phyloP scores from a whole-genome alignment of 2,113 vertebrate species.

The Telmatochromis brichardi region DNA sequence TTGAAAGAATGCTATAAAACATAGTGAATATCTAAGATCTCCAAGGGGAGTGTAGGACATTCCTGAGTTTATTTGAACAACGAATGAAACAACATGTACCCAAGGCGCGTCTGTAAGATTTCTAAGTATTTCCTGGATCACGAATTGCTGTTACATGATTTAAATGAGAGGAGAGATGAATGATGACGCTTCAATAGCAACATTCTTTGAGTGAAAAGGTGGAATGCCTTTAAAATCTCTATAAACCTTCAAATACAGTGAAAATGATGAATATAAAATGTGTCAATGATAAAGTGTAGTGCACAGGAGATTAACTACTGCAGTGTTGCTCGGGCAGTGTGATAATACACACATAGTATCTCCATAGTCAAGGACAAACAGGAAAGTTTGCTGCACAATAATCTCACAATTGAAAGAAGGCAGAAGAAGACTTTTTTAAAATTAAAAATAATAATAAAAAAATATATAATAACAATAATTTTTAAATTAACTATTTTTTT shows the following conservation, averaged over 20 bases:
- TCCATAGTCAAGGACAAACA: neutral
- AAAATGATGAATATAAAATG: neutral
- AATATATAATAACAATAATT: neutral
- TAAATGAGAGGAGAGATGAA: neutral
- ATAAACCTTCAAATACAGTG: neutral
- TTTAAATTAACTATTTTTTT: neutral
- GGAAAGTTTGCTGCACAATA: neutral
- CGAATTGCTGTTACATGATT: neutral
- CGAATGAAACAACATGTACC: neutral
- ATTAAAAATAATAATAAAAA: neutral
- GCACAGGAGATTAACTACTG: neutral
- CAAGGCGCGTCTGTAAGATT: neutral
- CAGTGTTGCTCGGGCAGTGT: neutral
- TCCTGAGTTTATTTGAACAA: neutral
- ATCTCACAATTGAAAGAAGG: neutral
- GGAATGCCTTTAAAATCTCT: neutral
- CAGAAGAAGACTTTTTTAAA: accelerated
- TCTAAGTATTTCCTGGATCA: neutral
- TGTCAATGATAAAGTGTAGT: neutral
- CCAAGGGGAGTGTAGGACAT: neutral
- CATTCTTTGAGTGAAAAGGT: neutral
- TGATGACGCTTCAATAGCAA: neutral
- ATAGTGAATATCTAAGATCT: neutral
- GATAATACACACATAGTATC: neutral
- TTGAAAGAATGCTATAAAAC: neutral